These are phyloP conservation scores for Bufo gargarizans DNA, from an alignment of 2,113 vertebrate genomes.

Conservation along the genomic window DNA sequence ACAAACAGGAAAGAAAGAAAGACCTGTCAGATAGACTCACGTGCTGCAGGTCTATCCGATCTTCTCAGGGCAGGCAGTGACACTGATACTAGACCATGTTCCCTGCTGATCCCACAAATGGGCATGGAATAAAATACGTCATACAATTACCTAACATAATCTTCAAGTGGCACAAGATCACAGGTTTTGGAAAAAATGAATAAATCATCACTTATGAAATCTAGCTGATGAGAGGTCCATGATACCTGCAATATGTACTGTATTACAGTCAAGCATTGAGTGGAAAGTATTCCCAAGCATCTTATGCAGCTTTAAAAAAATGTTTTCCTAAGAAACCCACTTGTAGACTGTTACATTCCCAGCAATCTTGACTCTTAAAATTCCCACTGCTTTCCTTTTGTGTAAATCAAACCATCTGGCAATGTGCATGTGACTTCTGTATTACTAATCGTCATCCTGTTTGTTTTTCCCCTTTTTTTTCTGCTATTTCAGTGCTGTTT, in stretches of 20 bases:
- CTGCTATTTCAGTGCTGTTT: conserved; percentile 35
- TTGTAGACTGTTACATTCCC: conserved; percentile 29
- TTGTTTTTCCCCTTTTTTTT: conserved; percentile 18
- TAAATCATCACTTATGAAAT: neutral
- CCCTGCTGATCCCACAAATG: too few species aligned
- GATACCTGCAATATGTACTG: neutral
- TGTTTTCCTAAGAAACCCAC: neutral
- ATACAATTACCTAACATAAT: neutral
- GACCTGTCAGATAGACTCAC: too few species aligned
- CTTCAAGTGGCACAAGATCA: neutral
- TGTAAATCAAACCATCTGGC: conserved; percentile 40
- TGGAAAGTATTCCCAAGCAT: neutral
- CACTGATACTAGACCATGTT: too few species aligned
- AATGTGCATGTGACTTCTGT: conserved; percentile 40
- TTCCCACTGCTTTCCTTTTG: conserved; percentile 23
- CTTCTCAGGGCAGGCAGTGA: too few species aligned
- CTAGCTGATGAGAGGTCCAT: neutral
- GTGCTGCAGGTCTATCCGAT: too few species aligned
- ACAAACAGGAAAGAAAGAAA: too few species aligned
- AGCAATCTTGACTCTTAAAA: conserved; percentile 13
- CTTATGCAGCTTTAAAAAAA: neutral
- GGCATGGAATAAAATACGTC: too few species aligned
- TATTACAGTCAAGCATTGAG: neutral
- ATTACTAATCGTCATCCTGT: conserved; percentile 43
- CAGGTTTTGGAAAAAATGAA: too few species aligned